Conservation (phyloP, 2,113 vertebrate species). For the Onychorhynchus coronatus region DNA sequence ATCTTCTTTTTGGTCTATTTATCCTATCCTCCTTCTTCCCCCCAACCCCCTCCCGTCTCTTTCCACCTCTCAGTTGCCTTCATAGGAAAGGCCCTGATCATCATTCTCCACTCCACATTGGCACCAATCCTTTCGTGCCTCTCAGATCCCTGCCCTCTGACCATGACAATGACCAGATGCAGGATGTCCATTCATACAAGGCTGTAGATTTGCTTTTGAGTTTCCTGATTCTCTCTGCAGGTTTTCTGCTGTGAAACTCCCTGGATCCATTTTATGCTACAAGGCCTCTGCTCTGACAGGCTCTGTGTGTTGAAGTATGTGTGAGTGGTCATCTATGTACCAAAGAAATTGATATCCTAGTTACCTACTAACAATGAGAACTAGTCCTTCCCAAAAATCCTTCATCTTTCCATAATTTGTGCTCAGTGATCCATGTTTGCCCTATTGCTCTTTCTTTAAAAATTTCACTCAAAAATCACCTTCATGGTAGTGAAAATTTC, state of each 20-base stretch:
- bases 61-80: background rate
- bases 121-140: background rate
- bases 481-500: background rate
- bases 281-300: background rate
- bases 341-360: background rate
- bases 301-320: background rate
- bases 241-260: background rate
- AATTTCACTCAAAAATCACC: background rate
- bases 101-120: background rate
- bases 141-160: background rate
- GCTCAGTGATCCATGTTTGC: background rate
- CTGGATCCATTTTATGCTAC: background rate
- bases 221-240: background rate
- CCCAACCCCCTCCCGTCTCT: accelerated
- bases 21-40: background rate
- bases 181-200: background rate
- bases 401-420: background rate
- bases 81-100: background rate
- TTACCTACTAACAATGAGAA: background rate
- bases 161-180: background rate
- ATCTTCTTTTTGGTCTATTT: background rate
- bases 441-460: background rate
- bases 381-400: background rate
- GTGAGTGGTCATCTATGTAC: background rate
- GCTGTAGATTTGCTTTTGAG: background rate